Evolutionary conservation across 2,888 invertebrate species (phyloP), one percentile per base, ranked within the genome.

Genomic region (Empis stercorea): DNA sequence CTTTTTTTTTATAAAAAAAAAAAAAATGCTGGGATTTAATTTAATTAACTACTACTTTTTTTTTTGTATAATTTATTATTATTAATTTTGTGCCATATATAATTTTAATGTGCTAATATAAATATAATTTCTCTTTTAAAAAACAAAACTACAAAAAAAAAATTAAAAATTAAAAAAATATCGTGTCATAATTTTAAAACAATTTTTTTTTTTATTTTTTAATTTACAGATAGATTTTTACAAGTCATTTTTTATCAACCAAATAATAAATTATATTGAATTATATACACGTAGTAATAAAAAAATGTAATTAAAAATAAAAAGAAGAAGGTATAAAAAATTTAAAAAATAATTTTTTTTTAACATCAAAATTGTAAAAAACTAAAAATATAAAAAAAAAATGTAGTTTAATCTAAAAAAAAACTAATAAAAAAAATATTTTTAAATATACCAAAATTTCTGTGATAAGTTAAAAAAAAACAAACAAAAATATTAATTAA

Each of bases 231-330:
- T 20, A 40, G 20, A 23, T 40, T 20, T 23, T 20, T 20, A 20
- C 40, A 40, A 40, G n/a, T 23, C 20, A 40, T 40, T 20, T 40
- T 40, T 27, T 40, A 40, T 27, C 40, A 40, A 40, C 40, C 40
- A 14, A 40, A 40, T 14, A 40, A 20, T 40, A 40, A 40, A 27
- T 20, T 40, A 20, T 40, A 40, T 40, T 40, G 20, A n/a, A 7
- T 10, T 4, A 40, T 20, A 40, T 40, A n/a, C 10, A n/a, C 9
- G 20, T 20, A 9, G n/a, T n/a, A n/a, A n/a, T n/a, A 9, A 11
- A 16, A 39, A 10, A 10, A 17, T 37, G 4, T 4, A n/a, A 37
- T 14, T 4, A 37, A 11, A 37, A 14, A 14, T 9, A 14, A 15
- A 16, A 37, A 16, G 3, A 37, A 14, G n/a, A 13, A n/a, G 4